Evolutionary conservation across 2,113 vertebrate species (phyloP).

Genomic region (Melanerpes formicivorus): DNA sequence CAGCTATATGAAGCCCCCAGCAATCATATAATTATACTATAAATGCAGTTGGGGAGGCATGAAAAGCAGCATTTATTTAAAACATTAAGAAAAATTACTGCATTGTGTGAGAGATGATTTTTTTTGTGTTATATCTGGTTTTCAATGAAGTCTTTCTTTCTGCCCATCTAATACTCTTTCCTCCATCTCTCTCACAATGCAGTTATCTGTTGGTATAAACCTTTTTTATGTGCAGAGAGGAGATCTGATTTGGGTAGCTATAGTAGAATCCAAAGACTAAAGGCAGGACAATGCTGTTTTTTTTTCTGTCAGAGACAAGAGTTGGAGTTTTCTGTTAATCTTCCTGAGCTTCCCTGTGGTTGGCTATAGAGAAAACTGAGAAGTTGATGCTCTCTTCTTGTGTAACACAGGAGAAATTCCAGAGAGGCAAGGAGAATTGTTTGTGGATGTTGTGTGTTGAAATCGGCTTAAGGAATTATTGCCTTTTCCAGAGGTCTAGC

Average conservation of each 20-base stretch:
- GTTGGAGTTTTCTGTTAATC: background rate
- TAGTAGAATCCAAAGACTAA: background rate
- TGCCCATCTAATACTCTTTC: background rate
- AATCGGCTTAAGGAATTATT: background rate
- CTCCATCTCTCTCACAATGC: background rate
- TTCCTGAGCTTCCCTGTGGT: background rate
- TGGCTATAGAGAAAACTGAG: background rate
- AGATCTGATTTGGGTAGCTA: background rate
- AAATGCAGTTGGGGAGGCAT: constrained; percentile 69
- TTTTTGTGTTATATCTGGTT: constrained; percentile 4
- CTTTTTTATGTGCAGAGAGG: background rate
- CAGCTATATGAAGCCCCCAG: constrained; percentile 76
- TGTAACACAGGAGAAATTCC: background rate
- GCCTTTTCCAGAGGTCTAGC: background rate
- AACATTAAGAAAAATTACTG: constrained; percentile 60
- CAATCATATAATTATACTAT: constrained; percentile 75
- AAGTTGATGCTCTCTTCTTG: background rate
- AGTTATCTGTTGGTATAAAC: background rate
- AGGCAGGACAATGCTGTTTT: background rate
- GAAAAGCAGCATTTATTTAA: constrained; percentile 71
- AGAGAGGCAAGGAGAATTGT: background rate
- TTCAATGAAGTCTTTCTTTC: constrained; percentile 31
- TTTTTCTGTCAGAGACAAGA: background rate
- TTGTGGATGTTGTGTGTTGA: background rate
- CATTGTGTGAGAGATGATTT: background rate